A percentile compares a stretch with the other conserved stretches of the same genome.
Evolutionary conservation across 2,888 invertebrate genomes (phyloP).

Genomic region (Drosophila longiperda): DNA sequence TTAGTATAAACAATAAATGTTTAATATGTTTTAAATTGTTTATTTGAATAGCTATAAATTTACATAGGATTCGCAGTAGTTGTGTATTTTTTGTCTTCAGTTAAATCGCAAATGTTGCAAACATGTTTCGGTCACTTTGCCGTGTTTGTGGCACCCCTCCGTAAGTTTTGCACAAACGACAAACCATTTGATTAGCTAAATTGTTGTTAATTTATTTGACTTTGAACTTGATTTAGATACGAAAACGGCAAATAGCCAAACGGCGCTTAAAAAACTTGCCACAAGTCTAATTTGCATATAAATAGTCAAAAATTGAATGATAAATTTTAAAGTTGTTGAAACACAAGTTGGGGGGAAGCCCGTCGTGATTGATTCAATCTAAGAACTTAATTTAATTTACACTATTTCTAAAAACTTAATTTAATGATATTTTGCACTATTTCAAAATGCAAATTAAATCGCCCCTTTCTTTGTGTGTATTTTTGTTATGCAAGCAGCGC

Average conservation of each 20-base stretch:
- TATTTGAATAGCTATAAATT: conserved; percentile 55
- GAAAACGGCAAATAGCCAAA: conserved; percentile 28
- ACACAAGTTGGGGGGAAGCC: conserved; percentile 6
- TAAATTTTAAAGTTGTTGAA: conserved; percentile 2
- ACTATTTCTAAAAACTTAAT: not conserved
- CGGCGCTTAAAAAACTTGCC: conserved; percentile 33
- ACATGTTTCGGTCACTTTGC: conserved; percentile 65
- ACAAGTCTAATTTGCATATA: conserved; percentile 6
- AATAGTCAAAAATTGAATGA: not conserved
- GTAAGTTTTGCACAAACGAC: conserved; percentile 36
- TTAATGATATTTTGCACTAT: not conserved
- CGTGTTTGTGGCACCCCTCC: conserved; percentile 29
- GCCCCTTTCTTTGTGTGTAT: no score
- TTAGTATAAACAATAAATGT: conserved; percentile 15
- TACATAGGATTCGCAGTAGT: conserved; percentile 42
- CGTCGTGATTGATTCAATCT: not conserved
- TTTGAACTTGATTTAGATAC: conserved; percentile 77
- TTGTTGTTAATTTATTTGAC: conserved; percentile 77
- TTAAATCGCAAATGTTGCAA: conserved; percentile 38
- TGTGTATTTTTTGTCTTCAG: conserved; percentile 15
- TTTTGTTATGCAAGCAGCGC: conserved; percentile 33
- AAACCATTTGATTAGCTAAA: conserved; percentile 67
- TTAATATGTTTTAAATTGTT: conserved; percentile 52
- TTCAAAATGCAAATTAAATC: not conserved
- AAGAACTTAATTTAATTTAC: not conserved